These are phyloP conservation scores for Gasteruption jaculator DNA, from an alignment of 2,888 invertebrate species.

Conservation along the genomic window DNA sequence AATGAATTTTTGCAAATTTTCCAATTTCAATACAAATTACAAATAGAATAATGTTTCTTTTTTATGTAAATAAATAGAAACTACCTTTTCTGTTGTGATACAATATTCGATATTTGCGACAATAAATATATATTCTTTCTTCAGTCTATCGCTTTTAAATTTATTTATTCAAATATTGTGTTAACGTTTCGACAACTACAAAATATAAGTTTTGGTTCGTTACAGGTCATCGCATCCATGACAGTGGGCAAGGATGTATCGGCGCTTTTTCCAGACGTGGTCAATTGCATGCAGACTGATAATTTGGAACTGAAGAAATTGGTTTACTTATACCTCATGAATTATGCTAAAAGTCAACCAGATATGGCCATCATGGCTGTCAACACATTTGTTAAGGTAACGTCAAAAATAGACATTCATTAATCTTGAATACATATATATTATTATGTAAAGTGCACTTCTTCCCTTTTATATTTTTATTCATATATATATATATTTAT, in stretches of 20 bases:
- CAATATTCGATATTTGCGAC: background rate
- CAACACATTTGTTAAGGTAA: slow-evolving; percentile 98
- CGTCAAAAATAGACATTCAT: slow-evolving; percentile 33
- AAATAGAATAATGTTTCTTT: no score
- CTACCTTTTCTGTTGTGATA: slow-evolving; percentile 8
- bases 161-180: no score
- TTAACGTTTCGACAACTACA: no score
- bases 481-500: slow-evolving; percentile 21
- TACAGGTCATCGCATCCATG: slow-evolving; percentile 99
- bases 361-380: slow-evolving; percentile 99
- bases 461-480: slow-evolving; percentile 27
- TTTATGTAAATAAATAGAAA: background rate
- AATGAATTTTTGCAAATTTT: background rate
- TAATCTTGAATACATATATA: slow-evolving; percentile 27
- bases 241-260: slow-evolving; percentile 99
- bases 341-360: slow-evolving; percentile 99
- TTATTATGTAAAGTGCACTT: slow-evolving; percentile 37
- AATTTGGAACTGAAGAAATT: slow-evolving; percentile 97
- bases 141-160: no score
- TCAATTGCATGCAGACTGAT: slow-evolving; percentile 99
- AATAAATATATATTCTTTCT: no score
- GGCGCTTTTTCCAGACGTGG: slow-evolving; percentile 97
- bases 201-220: no score
- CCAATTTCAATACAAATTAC: background rate
- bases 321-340: slow-evolving; percentile 98